Conservation (phyloP, 2,888 invertebrate genomes). For the Thecophora atra region DNA sequence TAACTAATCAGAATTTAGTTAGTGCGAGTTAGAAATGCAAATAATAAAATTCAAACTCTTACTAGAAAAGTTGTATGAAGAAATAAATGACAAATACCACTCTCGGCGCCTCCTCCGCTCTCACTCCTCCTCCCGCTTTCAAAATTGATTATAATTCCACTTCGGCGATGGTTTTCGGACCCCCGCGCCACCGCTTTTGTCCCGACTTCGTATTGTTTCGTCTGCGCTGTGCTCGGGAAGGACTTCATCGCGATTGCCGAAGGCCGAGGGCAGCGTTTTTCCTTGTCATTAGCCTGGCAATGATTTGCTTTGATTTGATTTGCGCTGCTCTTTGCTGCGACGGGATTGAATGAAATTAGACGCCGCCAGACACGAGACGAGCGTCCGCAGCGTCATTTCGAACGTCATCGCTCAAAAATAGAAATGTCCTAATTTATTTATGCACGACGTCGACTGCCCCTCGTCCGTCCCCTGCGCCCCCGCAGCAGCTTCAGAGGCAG, state of each 20-base stretch:
- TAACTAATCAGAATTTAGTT: too few species aligned
- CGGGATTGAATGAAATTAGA: slow-evolving; percentile 33
- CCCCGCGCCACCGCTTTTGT: background rate
- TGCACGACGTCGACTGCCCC: background rate
- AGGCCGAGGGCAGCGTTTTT: background rate
- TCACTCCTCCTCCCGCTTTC: too few species aligned
- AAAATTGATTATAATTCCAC: too few species aligned
- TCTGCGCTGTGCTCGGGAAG: background rate
- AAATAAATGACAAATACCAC: too few species aligned
- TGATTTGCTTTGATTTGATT: slow-evolving; percentile 30
- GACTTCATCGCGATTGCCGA: background rate
- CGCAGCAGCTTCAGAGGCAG: too few species aligned
- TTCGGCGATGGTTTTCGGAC: background rate
- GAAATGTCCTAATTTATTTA: slow-evolving; percentile 28
- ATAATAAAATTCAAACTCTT: too few species aligned
- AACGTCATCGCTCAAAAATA: slow-evolving; percentile 27
- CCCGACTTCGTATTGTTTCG: too few species aligned
- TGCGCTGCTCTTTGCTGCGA: background rate
- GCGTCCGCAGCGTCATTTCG: slow-evolving; percentile 12
- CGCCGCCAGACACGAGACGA: slow-evolving; percentile 32
- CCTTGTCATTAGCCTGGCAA: background rate
- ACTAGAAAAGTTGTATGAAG: too few species aligned
- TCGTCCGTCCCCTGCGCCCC: background rate
- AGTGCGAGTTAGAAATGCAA: too few species aligned
- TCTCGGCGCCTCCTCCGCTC: too few species aligned